Base-by-base conservation (phyloP, 2,113 vertebrate genomes). In the Protobothrops flavoviridis region DNA sequence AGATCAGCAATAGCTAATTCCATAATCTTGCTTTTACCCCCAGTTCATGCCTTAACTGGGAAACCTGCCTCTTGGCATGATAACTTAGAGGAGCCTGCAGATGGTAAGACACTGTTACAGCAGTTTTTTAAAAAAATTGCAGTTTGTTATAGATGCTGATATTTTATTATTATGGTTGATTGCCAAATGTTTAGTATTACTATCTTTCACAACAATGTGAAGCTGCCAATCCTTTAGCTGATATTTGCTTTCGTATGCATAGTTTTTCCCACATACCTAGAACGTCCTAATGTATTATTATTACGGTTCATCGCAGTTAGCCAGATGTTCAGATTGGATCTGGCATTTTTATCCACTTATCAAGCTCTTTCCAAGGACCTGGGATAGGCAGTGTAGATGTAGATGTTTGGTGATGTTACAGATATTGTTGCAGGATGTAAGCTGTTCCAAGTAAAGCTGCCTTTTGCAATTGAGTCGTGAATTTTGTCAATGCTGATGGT, bases 41-140 rank as follows among this genome's bases (percentile, higher is more conserved):
- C 93, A 99, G 99, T 98, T 92, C 98, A 98, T 52, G 61, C 97
- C 0, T 93, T 99, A 1, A 5, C 98, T n/a, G 98, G 97, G 96
- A 99, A 99, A 93, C 98, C 98, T 29, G 98, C 98, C 98, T 97
- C 98, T 39, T 97, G 96, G 94, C 98, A 98, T 55, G 96, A 97
- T 4, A 94, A 97, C 0, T 91, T 97, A 91, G 95, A 97, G 0
- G 95, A 98, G 86, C 93, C 95, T 0, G 97, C 96, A 81, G 97
- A 99, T 15, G 97, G 99, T 99, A 97, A 98, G 98, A 96, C 86
- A 2, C 24, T 12, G 39, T 24, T 90, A n/a, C 45, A 64, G 29
- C 29, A n/a, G 1, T 64, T 64, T 64, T 29, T 93, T 90, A n/a
- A n/a, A n/a, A n/a, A 69, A n/a, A 87, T 5, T 87, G 24, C 85